Evolutionary conservation across 1,140 invertebrate genomes (phyloP).

Genomic region (Dendrolimus kikuchii): DNA sequence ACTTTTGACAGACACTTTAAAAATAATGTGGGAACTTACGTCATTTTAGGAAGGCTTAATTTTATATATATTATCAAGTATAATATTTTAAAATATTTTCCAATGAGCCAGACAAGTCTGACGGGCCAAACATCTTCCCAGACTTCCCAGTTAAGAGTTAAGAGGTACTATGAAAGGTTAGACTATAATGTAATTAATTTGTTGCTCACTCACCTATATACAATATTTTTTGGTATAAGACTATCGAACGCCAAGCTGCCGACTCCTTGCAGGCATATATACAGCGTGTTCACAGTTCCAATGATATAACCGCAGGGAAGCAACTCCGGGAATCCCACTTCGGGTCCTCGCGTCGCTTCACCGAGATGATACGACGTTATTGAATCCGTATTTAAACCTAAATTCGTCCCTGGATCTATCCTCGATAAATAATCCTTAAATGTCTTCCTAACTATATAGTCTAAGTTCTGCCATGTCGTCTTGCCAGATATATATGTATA

Average conservation of each 20-base stretch:
- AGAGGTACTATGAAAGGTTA: not conserved
- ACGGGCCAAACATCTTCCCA: no score
- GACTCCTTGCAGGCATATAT: constrained; percentile 89
- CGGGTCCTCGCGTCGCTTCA: constrained; percentile 83
- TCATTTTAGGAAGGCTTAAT: no score
- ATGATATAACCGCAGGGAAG: constrained; percentile 95
- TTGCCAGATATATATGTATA: constrained; percentile 92
- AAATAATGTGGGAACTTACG: no score
- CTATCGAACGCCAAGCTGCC: constrained; percentile 97
- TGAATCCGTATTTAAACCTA: constrained; percentile 92
- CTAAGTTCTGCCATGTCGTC: constrained; percentile 95
- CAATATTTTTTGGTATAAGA: constrained; percentile 95
- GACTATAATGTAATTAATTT: not conserved
- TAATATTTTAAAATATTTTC: no score
- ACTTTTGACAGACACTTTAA: no score
- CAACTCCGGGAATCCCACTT: constrained; percentile 86
- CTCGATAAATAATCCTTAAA: constrained; percentile 96
- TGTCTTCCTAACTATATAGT: constrained; percentile 90
- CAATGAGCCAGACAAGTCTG: no score
- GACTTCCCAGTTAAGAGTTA: no score
- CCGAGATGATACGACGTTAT: constrained; percentile 95
- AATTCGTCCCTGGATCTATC: constrained; percentile 92
- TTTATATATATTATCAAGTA: no score
- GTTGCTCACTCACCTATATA: constrained; percentile 80
- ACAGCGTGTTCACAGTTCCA: constrained; percentile 85